Evolutionary conservation across 2,888 invertebrate species (phyloP), one percentile per base, ranked within the genome.

Genomic region (Ennomos erosarius): DNA sequence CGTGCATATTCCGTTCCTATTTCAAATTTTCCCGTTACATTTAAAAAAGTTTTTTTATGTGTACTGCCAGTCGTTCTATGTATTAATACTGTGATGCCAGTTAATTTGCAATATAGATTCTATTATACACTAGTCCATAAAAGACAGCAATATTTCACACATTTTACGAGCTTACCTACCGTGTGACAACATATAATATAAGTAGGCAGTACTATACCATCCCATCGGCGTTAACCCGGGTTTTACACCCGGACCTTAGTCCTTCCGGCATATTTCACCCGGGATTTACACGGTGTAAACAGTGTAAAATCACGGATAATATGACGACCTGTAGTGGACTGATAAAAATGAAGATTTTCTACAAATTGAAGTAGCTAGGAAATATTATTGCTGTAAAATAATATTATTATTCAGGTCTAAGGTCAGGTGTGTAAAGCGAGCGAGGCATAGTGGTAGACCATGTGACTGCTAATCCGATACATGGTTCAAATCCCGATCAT

Each of bases 231-330:
- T 56, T 58, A 64, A 59, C 57, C 55, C 53, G 50, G 52, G 44
- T 55, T 57, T 58, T 61, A 67, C 57, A 59, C 49, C 57, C 55
- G 63, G 64, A 60, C 68, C 62, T 62, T 64, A 52, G 66, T 51
- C 52, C 68, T 71, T 71, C 69, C 66, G 62, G 65, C 51, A 39
- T 66, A 68, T 72, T 74, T 74, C 67, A 65, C 63, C 60, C 65
- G 59, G 68, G 69, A 74, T 74, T 75, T 77, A 66, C 60, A 62
- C 59, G 69, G 36, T 16, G 43, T 39, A 52, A 45, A 58, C 49
- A 49, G n/a, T 40, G 40, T 50, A 50, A 53, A 53, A 48, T 52
- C 13, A 26, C 33, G 13, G 58, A 59, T 59, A 65, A 63, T 56
- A 43, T n/a, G 13, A 36, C 11, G 56, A 60, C 44, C 57, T 54